Evolutionary conservation across 2,888 invertebrate species (phyloP).

Genomic region (Bellardia bayeri): DNA sequence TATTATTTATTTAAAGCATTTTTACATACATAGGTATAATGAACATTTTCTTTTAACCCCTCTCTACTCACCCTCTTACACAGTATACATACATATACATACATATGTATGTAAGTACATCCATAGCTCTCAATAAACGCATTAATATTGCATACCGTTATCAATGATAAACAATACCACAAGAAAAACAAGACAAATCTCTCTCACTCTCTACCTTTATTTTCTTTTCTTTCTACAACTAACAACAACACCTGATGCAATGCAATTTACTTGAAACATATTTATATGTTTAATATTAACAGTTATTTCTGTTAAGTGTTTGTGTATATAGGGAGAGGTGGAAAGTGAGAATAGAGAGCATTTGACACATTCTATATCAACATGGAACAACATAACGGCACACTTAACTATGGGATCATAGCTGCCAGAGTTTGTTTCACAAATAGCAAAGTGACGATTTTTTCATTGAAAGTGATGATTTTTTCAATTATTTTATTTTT

Average conservation of each 20-base stretch:
- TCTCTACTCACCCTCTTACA: neutral
- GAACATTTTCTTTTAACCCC: neutral
- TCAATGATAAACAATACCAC: constrained; percentile 29
- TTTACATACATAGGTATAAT: neutral
- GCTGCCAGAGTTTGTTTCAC: no score
- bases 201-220: neutral
- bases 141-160: constrained; percentile 26
- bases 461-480: no score
- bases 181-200: neutral
- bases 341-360: no score
- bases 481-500: no score
- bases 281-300: constrained; percentile 14
- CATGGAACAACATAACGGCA: neutral
- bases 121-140: constrained; percentile 18
- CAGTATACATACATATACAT: no score
- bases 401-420: neutral
- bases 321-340: neutral
- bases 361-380: neutral
- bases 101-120: no score
- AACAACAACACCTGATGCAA: constrained; percentile 23
- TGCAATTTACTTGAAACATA: constrained; percentile 29
- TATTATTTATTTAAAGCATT: neutral
- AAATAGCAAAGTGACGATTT: no score
- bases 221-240: neutral
- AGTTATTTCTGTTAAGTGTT: neutral